phyloP scores from a whole-genome alignment of 2,113 vertebrate species.

The Dicrurus megarhynchus region DNA sequence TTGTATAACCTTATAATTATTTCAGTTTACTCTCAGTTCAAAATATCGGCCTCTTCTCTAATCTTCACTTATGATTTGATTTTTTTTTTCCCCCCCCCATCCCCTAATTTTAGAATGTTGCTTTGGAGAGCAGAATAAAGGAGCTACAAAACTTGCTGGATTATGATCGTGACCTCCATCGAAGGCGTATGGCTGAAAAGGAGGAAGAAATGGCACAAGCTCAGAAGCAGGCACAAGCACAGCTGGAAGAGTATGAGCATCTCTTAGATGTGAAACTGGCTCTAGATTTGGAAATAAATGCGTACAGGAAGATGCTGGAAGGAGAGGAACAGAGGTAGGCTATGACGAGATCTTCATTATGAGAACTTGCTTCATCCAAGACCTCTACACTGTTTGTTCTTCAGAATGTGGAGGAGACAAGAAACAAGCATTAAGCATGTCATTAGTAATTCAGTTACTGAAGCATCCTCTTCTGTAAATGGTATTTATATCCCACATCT shows the following conservation, averaged over 20 bases:
- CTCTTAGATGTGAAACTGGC: conserved; percentile 85
- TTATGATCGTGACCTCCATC: conserved; percentile 67
- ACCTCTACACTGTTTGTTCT: not conserved
- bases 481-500: not conserved
- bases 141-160: conserved; percentile 77
- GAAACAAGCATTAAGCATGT: not conserved
- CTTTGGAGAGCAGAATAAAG: conserved; percentile 67
- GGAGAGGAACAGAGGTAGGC: conserved; percentile 84
- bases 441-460: not conserved
- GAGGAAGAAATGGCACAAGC: conserved; percentile 74
- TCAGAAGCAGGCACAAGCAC: conserved; percentile 69
- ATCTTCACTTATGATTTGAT: not conserved
- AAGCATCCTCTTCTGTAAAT: not conserved
- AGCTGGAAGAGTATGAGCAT: conserved; percentile 82
- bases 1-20: not conserved
- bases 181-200: conserved; percentile 72
- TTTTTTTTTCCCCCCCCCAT: not conserved
- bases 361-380: not conserved
- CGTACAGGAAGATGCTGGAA: conserved; percentile 87
- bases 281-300: conserved; percentile 85
- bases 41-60: not conserved
- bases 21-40: not conserved
- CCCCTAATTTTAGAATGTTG: conserved; percentile 64
- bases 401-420: not conserved
- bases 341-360: not conserved